Evolutionary conservation across 2,113 vertebrate genomes (phyloP).

Genomic region (Cheirogaleus medius): DNA sequence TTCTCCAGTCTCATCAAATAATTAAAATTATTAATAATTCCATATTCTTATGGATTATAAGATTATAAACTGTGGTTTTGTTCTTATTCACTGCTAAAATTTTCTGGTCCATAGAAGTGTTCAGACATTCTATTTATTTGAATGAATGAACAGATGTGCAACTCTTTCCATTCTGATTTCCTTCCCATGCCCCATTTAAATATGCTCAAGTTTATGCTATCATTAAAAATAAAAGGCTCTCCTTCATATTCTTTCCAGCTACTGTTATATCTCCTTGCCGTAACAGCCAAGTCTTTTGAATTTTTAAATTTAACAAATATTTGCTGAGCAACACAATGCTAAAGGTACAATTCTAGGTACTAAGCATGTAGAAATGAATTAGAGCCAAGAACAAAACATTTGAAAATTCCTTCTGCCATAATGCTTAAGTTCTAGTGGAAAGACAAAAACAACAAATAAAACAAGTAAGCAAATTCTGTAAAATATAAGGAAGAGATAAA

Average conservation of each 20-base stretch:
- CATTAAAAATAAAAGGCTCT: not conserved
- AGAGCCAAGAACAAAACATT: not conserved
- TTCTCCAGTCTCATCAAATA: not conserved
- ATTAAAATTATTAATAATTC: not conserved
- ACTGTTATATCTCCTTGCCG: not conserved
- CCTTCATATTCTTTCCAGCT: not conserved
- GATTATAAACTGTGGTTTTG: not conserved
- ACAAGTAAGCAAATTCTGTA: not conserved
- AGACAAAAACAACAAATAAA: not conserved
- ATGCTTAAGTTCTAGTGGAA: not conserved
- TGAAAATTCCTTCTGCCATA: not conserved
- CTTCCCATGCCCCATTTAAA: not conserved
- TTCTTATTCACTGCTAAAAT: slow-evolving; percentile 3
- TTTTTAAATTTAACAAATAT: slow-evolving; percentile 28
- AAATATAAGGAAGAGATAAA: not conserved
- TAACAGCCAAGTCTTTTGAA: not conserved
- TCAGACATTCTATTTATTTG: not conserved
- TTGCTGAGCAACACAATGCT: not conserved
- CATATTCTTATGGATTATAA: not conserved
- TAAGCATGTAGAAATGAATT: not conserved
- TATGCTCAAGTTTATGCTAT: not conserved
- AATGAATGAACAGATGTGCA: not conserved
- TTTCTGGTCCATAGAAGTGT: not conserved
- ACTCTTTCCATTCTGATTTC: not conserved
- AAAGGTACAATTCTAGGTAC: not conserved